A percentile compares a stretch with the other conserved stretches of the same genome.
Evolutionary conservation across 2,797 vertebrate genomes (phyloP).

Genomic region (Chlorospingus flavigularis): DNA sequence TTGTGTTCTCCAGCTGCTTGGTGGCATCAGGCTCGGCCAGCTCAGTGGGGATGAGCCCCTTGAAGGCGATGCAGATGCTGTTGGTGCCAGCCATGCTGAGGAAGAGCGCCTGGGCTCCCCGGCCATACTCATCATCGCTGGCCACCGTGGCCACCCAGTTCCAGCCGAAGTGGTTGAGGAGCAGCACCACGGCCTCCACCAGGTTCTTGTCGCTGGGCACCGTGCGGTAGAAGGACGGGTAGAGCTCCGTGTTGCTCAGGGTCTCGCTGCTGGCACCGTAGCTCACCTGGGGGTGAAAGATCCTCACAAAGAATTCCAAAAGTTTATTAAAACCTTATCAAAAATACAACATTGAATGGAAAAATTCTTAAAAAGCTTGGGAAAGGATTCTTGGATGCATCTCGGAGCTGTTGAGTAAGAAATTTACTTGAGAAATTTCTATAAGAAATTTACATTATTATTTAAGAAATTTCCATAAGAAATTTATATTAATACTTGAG

Average conservation of each 20-base stretch:
- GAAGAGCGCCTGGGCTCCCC: constrained; percentile 71
- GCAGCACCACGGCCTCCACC: constrained; percentile 72
- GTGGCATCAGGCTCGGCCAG: background rate
- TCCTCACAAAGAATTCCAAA: background rate
- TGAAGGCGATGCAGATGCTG: constrained; percentile 85
- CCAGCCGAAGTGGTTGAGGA: constrained; percentile 81
- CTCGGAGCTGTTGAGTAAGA: background rate
- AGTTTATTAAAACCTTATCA: background rate
- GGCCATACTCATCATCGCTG: constrained; percentile 86
- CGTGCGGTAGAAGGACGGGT: constrained; percentile 89
- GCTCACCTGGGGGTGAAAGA: constrained; percentile 75
- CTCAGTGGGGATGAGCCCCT: constrained; percentile 83
- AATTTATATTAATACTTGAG: background rate
- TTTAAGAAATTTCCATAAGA: background rate
- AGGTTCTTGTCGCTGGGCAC: constrained; percentile 83
- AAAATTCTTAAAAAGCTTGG: background rate
- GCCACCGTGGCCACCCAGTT: constrained; percentile 88
- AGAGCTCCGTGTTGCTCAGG: constrained; percentile 80
- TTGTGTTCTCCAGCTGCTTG: constrained; percentile 38
- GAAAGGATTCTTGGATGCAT: background rate
- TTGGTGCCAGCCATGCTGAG: constrained; percentile 28
- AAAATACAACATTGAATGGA: background rate
- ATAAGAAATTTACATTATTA: background rate
- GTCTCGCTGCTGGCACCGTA: constrained; percentile 82
- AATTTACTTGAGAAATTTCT: background rate